Base-by-base conservation (phyloP, 2,113 vertebrate genomes). In the Dunckerocampus dactyliophorus region DNA sequence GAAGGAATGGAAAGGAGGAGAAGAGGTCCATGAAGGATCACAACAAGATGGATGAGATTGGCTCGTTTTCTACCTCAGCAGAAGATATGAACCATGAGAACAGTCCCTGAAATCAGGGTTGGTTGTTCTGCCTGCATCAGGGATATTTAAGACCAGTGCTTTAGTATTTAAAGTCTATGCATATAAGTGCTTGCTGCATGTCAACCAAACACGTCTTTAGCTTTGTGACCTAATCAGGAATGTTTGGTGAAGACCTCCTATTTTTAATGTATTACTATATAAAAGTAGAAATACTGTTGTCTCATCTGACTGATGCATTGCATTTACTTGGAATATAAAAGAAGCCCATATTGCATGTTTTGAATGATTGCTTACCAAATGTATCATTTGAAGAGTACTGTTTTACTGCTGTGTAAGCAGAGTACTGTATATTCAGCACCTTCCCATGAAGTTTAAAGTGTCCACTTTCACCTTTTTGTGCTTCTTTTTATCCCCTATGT, bases 1-100 rank as follows among this genome's bases (percentile, higher is more conserved):
- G 77, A 48, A 62, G 37, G 53, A 92, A 88, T 56, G 74, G 79
- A 46, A 6, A 19, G 20, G 61, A 50, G 11, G 16, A 13, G 21
- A 21, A 73, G 0, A 49, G 67, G n/a, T 24, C 71, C 3, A 11
- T 1, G 0, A 12, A 0, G 19, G 47, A 73, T 21, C 37, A 51
- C 0, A 59, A 77, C 48, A 62, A 70, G 53, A 60, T 66, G 22
- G 80, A 60, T 46, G 55, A 74, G 45, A 46, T 57, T 28, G 39
- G 43, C 61, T 62, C 71, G 42, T 65, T 68, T 9, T 50, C 51
- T 0, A 4, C 14, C n/a, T 5, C 67, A 0, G 13, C 17, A 1
- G 16, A 1, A 42, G 56, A 69, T 12, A 20, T 42, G 1, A 69
- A 66, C 2, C 19, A 12, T 13, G 10, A 2, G 1, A 24, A 54